Percentiles rank a stretch among this genome's conserved stretches.
These are phyloP conservation scores for Noctuana brunneofusca DNA, from an alignment of 2,888 invertebrate genomes.

Conservation along the genomic window DNA sequence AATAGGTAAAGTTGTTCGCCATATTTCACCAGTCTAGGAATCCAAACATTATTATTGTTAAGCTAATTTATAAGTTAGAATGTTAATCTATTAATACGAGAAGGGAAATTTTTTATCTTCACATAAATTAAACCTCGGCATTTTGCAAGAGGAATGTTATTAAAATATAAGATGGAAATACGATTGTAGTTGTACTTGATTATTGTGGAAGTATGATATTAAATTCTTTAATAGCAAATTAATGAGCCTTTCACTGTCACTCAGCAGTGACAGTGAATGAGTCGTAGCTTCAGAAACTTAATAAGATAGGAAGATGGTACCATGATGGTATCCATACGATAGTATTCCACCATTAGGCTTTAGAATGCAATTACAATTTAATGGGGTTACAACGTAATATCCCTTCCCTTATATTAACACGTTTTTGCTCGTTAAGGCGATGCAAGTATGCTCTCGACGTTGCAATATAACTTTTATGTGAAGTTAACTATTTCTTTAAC, in stretches of 20 bases:
- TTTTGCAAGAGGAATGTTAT: too few species aligned
- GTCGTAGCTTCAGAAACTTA: background rate
- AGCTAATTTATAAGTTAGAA: too few species aligned
- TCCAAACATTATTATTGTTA: too few species aligned
- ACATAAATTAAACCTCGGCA: too few species aligned
- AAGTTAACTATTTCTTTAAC: slow-evolving; percentile 12
- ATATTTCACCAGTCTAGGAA: too few species aligned
- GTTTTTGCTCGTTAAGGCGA: slow-evolving; percentile 33
- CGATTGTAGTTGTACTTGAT: too few species aligned
- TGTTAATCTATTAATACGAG: too few species aligned
- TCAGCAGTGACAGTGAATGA: too few species aligned
- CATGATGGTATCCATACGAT: too few species aligned
- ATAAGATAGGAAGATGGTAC: slow-evolving; percentile 9
- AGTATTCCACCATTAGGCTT: slow-evolving; percentile 22
- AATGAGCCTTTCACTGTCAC: background rate
- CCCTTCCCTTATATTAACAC: slow-evolving; percentile 21
- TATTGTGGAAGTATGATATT: background rate
- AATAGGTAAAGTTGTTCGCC: too few species aligned
- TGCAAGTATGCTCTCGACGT: slow-evolving; percentile 3
- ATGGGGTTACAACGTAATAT: slow-evolving; percentile 19
- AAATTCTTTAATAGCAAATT: background rate
- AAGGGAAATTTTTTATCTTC: too few species aligned
- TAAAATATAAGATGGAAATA: too few species aligned
- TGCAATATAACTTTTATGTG: slow-evolving; percentile 21
- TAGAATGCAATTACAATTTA: slow-evolving; percentile 32